Evolutionary conservation across 2,888 invertebrate genomes (phyloP), one percentile per base, ranked within the genome.

Genomic region (Encarsia formosa): DNA sequence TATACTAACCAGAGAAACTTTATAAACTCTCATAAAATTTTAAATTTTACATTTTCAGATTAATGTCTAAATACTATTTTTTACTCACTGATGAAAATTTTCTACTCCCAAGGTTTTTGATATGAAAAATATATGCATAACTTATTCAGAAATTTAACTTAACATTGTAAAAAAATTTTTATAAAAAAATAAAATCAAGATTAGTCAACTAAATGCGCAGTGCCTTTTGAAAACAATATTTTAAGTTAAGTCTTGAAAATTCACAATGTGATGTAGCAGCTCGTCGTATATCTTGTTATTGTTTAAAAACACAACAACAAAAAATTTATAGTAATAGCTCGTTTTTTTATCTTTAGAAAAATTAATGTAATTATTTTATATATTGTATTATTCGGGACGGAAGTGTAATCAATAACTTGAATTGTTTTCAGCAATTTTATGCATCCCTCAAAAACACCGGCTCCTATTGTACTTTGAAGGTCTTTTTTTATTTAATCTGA

Each of bases 241-340:
- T 53, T 47, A 54, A 57, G 52, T 58, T 46, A 34, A 50, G 45
- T 57, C 61, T 57, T 51, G 59, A 50, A 57, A 54, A 62, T 62
- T 61, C 58, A 65, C 64, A 62, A 63, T 68, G 66, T 68, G 67
- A 67, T 70, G 65, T 63, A 67, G 64, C 65, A 66, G 63, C 66
- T 65, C 65, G 61, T 64, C 66, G 64, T 65, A 65, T 63, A 63
- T 58, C 60, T 68, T 67, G 65, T 70, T 68, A 68, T 65, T 66
- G 63, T 70, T 69, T 65, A 66, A 65, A 63, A 65, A 63, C n/a
- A n/a, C n/a, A n/a, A n/a, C n/a, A n/a, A n/a, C n/a, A n/a, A n/a
- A n/a, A n/a, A n/a, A n/a, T n/a, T n/a, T n/a, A n/a, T n/a, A n/a
- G n/a, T n/a, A n/a, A n/a, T n/a, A n/a, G n/a, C 64, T 64, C 63